Base-by-base conservation (phyloP, 2,888 invertebrate species). In the Lasius fuliginosus region DNA sequence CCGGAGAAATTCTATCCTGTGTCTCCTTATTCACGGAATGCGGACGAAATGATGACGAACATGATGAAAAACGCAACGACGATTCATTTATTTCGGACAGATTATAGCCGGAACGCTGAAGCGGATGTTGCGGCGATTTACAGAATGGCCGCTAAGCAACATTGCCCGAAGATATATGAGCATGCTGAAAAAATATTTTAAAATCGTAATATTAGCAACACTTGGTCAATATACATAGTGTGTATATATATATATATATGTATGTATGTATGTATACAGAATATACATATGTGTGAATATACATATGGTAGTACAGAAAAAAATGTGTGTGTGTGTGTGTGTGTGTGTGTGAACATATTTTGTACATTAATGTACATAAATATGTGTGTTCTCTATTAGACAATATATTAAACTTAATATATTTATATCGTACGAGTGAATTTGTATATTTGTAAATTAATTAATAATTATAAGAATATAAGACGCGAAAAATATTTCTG, bases 111-210 rank as follows among this genome's bases (percentile, higher is more conserved):
- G 18, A 18, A 40, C 3, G 5, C 11, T 1, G 8, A 40, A 40
- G 1, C 18, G 18, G 60, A 73, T 5, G 23, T 5, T 18, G 18
- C 12, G 8, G 27, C 36, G 12, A 15, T 3, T 27, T 60, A 58
- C 18, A 60, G 27, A 60, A 27, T 42, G 11, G 40, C 12, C 0
- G 40, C 40, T 6, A 58, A 15, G 8, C 33, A 58, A 18, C 40
- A 73, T 27, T 73, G 73, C 5, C 73, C 73, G 11, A 73, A 58
- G 27, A 60, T 60, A 73, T 73, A 73, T 6, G 6, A 73, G 8
- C 27, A 58, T 27, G 27, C 40, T 27, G 40, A 6, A 60, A 6
- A 40, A n/a, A 27, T 3, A n/a, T 30, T 42, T 40, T 58, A 23
- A 73, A 27, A 23, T 36, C 3, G 30, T 3, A 5, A 68, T 1